phyloP scores from a whole-genome alignment of 2,888 invertebrate species.

The Trichogramma evanescens region DNA sequence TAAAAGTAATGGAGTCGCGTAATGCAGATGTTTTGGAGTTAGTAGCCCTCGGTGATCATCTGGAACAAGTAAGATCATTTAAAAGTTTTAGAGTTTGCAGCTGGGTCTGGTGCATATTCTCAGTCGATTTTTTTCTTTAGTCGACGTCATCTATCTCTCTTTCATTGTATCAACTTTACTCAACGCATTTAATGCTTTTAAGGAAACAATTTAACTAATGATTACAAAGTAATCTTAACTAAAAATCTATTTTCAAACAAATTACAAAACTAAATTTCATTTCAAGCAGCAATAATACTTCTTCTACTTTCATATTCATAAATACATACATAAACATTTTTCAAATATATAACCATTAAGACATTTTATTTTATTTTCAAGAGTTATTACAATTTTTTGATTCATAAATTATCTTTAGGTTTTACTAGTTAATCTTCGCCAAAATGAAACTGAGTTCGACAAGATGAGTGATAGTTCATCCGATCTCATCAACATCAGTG shows the following conservation, averaged over 20 bases:
- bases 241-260: no score
- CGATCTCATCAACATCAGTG: constrained; percentile 76
- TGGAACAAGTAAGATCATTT: constrained; percentile 71
- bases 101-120: background rate
- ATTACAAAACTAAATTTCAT: no score
- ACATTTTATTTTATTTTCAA: background rate
- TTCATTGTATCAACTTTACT: background rate
- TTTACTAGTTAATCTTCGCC: constrained; percentile 68
- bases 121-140: no score
- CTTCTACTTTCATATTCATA: no score
- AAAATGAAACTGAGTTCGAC: constrained; percentile 81
- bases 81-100: background rate
- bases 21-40: constrained; percentile 67
- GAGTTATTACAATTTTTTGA: background rate
- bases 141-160: background rate
- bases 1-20: constrained; percentile 66
- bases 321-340: background rate
- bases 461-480: constrained; percentile 79
- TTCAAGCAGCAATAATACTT: no score
- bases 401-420: constrained; percentile 52
- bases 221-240: no score
- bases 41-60: constrained; percentile 67
- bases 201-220: no score
- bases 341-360: background rate
- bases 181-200: background rate